Evolutionary conservation across 2,113 vertebrate species (phyloP), one percentile per base, ranked within the genome.

Genomic region (Amblyopsis rosae): DNA sequence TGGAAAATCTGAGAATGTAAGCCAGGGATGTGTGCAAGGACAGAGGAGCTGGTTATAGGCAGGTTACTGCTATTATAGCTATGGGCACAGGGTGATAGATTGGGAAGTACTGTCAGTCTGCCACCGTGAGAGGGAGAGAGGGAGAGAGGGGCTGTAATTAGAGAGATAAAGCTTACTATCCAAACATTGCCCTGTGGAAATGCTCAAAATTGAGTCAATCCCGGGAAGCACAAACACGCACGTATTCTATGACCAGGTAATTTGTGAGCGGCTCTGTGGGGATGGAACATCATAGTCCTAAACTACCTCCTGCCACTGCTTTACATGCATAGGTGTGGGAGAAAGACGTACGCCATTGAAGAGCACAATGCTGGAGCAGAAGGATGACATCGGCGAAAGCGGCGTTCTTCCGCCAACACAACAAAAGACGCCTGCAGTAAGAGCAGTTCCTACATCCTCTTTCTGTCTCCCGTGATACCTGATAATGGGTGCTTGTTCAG

Each of bases 81-180:
- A 67, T 70, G 62, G 72, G 78, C 83, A 49, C 33, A n/a, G 19
- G 41, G 54, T 81, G 83, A 83, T 76, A 51, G 66, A 83, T 73
- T 2, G 32, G 41, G 56, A 62, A 76, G 53, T 26, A 64, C 69
- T 76, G 26, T 26, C 26, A 26, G 26, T 26, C 26, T 26, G 57
- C 60, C 71, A 77, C 60, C 45, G n/a, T 41, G 35, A 41, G 35
- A 41, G 35, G 7, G 7, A 41, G 35, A 41, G 35, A 41, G 35
- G 7, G 35, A 0, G 35, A 41, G 35, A 41, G 35, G 35, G 35
- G 50, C 53, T 72, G 15, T 65, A 72, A 70, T 67, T 65, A 17
- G 26, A 69, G 4, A 66, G 41, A 62, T 45, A 17, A 65, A 46
- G 46, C 11, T 35, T 48, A 67, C 63, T 66, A 32, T 71, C 12